Evolutionary conservation across 1,140 invertebrate genomes (phyloP), one percentile per base, ranked within the genome.

Genomic region (Solenopsis fugax): DNA sequence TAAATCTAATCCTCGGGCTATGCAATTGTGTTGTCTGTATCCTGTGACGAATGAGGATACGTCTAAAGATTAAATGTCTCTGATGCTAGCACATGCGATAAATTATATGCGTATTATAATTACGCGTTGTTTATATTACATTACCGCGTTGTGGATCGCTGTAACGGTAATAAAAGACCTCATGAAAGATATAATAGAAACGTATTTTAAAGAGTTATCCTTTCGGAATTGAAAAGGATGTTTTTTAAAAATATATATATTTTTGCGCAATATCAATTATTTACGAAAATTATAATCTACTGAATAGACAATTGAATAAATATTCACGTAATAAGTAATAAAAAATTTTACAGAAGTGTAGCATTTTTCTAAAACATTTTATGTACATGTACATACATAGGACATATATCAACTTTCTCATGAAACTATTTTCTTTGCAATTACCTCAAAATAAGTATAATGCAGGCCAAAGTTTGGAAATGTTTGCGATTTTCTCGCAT

Each of bases 21-120:
- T 24, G 37, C 52, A 58, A 45, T 48, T 4, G 37, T 60, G 81
- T 89, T 85, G 73, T 80, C 52, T 80, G 77, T 89, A 72, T 80
- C 88, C 80, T 60, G 37, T 18, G 87, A 80, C 48, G 45, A 75
- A 73, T 84, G 45, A 73, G 80, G 73, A 73, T 56, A 37, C 6
- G 24, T 73, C 13, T 41, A 52, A 45, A 48, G 52, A 82, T 82
- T 82, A 58, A 73, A 84, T 73, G 54, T 84, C 69, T 73, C 54
- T 21, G 29, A 60, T 64, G 54, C 45, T 48, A 24, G 4, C 52
- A 12, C 48, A 48, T 48, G 37, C 13, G 34, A 60, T 84, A 50
- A 84, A 62, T 41, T 56, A 54, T 54, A 45, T 37, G 21, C 21
- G 41, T 37, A 60, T 16, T 41, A 73, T 84, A 62, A 84, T 73